phyloP scores from a whole-genome alignment of 2,888 invertebrate species.

The Pristionchus exspectatus region DNA sequence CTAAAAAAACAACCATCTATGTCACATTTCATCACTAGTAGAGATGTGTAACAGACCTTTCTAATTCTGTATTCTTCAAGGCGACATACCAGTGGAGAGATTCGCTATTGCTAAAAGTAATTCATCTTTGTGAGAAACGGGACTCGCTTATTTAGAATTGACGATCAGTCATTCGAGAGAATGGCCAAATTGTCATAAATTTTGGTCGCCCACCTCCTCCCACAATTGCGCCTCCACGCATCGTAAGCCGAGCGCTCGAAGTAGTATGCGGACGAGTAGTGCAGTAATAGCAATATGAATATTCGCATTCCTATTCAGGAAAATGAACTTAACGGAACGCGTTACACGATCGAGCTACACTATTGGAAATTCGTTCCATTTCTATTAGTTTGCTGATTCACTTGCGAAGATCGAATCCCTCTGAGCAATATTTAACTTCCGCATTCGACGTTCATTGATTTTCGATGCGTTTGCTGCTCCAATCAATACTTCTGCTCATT shows the following conservation, averaged over 20 bases:
- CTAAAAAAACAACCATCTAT: not conserved
- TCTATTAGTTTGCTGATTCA: not conserved
- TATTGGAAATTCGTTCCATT: not conserved
- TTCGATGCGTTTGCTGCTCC: no score
- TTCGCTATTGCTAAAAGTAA: not conserved
- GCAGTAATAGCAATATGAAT: not conserved
- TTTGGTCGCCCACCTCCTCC: not conserved
- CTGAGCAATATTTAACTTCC: no score
- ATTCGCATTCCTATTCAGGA: not conserved
- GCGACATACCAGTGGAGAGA: constrained; percentile 14
- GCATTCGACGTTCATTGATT: no score
- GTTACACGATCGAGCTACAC: not conserved
- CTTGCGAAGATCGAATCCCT: no score
- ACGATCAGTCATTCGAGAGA: not conserved
- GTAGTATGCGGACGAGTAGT: not conserved
- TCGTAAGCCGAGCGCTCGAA: not conserved
- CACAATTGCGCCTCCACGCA: not conserved
- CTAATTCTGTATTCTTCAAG: not conserved
- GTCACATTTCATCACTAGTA: not conserved
- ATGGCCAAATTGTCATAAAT: not conserved
- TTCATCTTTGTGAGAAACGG: not conserved
- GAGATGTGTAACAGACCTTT: not conserved
- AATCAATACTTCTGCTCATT: no score
- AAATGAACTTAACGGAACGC: not conserved
- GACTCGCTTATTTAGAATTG: not conserved